Base-by-base conservation (phyloP, 2,888 invertebrate species). In the Criorhina ranunculi region DNA sequence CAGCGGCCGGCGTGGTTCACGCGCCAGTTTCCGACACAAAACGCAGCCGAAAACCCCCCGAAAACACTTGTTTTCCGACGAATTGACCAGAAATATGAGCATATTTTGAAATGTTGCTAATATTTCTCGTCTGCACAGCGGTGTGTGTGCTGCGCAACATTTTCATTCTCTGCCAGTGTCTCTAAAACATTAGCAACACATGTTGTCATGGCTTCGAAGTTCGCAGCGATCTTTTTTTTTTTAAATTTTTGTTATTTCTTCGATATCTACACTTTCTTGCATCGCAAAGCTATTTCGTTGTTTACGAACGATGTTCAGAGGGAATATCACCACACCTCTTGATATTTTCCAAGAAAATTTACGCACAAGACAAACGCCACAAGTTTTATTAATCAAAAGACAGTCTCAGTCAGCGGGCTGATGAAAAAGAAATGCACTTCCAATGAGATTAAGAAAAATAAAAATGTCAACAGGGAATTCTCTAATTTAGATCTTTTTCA, bases 391-490 rank as follows among this genome's bases (percentile, higher is more conserved):
- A 15, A 55, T 42, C 15, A 24, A 31, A 42, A 55, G 6, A 4
- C 46, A 46, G 55, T 17, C 55, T 9, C 46, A 8, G 29, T 19
- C 12, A n/a, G 46, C 46, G 55, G 19, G 29, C 24, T 33, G 29
- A 19, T 35, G 15, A 8, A 33, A 46, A 42, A 19, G 57, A 64
- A 78, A 87, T 87, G 86, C 73, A 60, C 73, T 80, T 77, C 79
- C 75, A 73, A 88, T 88, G 88, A 87, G 87, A 86, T 77, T 87
- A n/a, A 73, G 87, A 72, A 89, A 89, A 88, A 66, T 89, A 37
- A 89, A 90, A 87, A 91, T 91, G 91, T 88, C 90, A 60, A 87
- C 88, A 69, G 88, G 89, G 60, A 90, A 89, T 49, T 91, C 89
- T 46, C 77, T 89, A 49, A 88, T 91, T 87, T 91, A 89, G 89